Conservation (phyloP, 2,797 vertebrate genomes). For the Philypnodon macrostomus region DNA sequence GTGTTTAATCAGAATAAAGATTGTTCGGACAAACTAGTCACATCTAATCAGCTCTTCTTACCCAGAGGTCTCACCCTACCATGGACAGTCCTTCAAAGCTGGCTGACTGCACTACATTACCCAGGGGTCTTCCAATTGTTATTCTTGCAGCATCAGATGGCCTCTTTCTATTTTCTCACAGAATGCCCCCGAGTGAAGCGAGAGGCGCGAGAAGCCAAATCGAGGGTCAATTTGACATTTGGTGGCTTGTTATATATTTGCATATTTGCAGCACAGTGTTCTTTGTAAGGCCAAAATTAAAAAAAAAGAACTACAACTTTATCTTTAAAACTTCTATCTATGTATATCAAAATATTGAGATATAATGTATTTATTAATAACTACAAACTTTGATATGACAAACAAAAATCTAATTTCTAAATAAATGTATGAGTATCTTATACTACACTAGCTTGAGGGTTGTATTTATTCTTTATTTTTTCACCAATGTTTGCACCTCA, state of each 20-base stretch:
- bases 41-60: constrained; percentile 43
- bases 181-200: constrained; percentile 12
- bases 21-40: too few relatives aligned
- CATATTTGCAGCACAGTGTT: too few relatives aligned
- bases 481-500: constrained; percentile 20
- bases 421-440: not conserved
- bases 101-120: constrained; percentile 45
- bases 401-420: too few relatives aligned
- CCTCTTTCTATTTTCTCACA: constrained; percentile 37
- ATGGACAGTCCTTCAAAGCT: too few relatives aligned
- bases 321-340: too few relatives aligned
- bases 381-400: too few relatives aligned
- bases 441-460: constrained; percentile 1
- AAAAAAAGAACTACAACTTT: too few relatives aligned
- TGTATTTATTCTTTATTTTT: not conserved
- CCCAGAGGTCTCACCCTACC: constrained; percentile 40
- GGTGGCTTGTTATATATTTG: too few relatives aligned
- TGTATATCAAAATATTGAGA: too few relatives aligned
- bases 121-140: constrained; percentile 41
- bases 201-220: constrained; percentile 20
- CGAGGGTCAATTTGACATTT: constrained; percentile 34
- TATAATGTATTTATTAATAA: too few relatives aligned
- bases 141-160: constrained; percentile 33
- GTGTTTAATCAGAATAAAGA: too few relatives aligned
- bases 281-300: too few relatives aligned